These are phyloP conservation scores for Corvus cornix DNA, from an alignment of 2,113 vertebrate genomes.

Conservation along the genomic window DNA sequence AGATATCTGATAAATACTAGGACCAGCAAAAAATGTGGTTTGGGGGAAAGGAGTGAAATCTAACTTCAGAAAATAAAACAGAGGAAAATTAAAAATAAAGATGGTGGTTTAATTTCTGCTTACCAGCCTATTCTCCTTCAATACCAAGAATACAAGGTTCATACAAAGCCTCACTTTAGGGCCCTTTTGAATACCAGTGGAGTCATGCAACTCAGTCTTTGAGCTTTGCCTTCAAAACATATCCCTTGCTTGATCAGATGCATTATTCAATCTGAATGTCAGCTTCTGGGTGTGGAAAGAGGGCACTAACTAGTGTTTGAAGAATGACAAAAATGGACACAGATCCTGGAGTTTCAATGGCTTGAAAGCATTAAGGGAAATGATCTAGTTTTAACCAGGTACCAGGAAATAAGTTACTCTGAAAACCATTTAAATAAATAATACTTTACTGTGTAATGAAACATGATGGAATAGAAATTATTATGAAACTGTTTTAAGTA, in stretches of 20 bases:
- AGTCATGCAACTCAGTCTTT: neutral
- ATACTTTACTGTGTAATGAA: neutral
- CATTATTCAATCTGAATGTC: neutral
- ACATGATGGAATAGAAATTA: neutral
- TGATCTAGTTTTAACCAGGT: neutral
- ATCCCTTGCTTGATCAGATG: neutral
- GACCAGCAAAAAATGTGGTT: neutral
- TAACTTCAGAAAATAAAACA: neutral
- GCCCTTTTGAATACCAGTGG: neutral
- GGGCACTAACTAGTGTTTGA: neutral
- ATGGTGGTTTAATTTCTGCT: neutral
- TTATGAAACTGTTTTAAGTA: neutral
- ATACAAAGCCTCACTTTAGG: neutral
- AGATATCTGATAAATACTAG: neutral
- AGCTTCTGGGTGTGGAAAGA: neutral
- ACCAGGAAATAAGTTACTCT: neutral
- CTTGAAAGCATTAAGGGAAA: neutral
- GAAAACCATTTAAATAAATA: conserved; percentile 9
- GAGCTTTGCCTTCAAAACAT: neutral
- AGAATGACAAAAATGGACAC: neutral
- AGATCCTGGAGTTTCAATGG: neutral
- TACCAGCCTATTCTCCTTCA: neutral
- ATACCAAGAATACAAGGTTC: neutral
- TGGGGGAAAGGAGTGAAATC: neutral
- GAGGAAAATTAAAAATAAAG: neutral